Percentiles rank a stretch among this genome's conserved stretches.
phyloP scores from a whole-genome alignment of 2,797 vertebrate species.

The Cryptoprocta ferox region DNA sequence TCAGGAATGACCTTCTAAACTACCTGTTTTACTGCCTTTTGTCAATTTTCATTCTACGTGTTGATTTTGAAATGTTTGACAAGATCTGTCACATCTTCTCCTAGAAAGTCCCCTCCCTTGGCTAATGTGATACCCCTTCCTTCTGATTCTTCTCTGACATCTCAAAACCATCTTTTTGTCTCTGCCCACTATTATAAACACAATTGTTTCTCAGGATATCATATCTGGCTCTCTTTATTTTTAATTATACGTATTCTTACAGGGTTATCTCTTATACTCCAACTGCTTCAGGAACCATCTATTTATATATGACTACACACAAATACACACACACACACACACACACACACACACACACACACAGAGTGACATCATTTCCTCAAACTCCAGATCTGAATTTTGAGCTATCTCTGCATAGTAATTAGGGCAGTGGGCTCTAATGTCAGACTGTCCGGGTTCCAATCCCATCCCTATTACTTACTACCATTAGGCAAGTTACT shows the following conservation, averaged over 20 bases:
- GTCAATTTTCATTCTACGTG: background rate
- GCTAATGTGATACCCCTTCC: background rate
- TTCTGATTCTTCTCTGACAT: constrained; percentile 14
- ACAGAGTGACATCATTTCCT: background rate
- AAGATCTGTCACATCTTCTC: background rate
- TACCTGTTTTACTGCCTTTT: background rate
- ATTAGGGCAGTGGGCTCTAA: background rate
- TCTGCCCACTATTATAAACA: background rate
- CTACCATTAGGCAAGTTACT: background rate
- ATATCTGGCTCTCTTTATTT: constrained; percentile 7
- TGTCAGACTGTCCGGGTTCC: background rate
- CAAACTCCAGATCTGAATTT: constrained; percentile 5
- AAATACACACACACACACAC: background rate
- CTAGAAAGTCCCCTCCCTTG: background rate
- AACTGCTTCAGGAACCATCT: background rate
- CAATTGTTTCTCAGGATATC: background rate
- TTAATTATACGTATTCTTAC: background rate
- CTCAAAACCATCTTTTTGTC: background rate
- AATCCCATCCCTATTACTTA: background rate
- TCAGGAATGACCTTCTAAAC: constrained; percentile 26
- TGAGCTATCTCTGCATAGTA: background rate
- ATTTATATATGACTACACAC: background rate
- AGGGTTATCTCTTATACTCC: background rate
- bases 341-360: background rate
- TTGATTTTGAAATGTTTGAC: constrained; percentile 22